These are phyloP conservation scores for Melolontha melolontha DNA, from an alignment of 2,888 invertebrate genomes.

Conservation along the genomic window DNA sequence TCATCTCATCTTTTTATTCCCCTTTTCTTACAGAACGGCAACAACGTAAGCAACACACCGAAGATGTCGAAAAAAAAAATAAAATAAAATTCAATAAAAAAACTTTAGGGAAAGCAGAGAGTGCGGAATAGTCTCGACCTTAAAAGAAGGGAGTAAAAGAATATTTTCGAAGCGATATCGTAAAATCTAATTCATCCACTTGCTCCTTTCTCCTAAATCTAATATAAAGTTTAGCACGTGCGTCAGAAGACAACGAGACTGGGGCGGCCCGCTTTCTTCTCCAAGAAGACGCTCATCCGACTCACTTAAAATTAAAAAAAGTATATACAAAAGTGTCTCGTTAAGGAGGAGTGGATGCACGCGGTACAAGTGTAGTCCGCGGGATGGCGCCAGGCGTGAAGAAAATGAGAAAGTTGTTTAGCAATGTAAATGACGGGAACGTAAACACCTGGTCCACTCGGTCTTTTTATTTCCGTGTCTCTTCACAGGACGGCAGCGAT, in stretches of 20 bases:
- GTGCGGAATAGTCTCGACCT: neutral
- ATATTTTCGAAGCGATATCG: conserved; percentile 28
- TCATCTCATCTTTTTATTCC: neutral
- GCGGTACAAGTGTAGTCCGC: neutral
- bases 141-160: neutral
- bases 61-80: neutral
- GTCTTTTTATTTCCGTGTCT: conserved; percentile 1
- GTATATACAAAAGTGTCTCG: conserved; percentile 9
- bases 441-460: conserved; percentile 5
- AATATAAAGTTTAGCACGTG: conserved; percentile 17
- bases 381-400: neutral
- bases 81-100: conserved; percentile 11
- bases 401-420: conserved; percentile 16
- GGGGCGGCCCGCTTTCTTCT: neutral
- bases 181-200: conserved; percentile 25
- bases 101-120: neutral
- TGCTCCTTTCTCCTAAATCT: neutral
- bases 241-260: neutral
- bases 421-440: conserved; percentile 11
- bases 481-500: neutral
- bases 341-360: conserved; percentile 3
- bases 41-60: neutral
- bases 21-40: neutral
- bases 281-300: no score
- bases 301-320: neutral